Evolutionary conservation across 2,888 invertebrate genomes (phyloP), one percentile per base, ranked within the genome.

Genomic region (Xylophagus ater): DNA sequence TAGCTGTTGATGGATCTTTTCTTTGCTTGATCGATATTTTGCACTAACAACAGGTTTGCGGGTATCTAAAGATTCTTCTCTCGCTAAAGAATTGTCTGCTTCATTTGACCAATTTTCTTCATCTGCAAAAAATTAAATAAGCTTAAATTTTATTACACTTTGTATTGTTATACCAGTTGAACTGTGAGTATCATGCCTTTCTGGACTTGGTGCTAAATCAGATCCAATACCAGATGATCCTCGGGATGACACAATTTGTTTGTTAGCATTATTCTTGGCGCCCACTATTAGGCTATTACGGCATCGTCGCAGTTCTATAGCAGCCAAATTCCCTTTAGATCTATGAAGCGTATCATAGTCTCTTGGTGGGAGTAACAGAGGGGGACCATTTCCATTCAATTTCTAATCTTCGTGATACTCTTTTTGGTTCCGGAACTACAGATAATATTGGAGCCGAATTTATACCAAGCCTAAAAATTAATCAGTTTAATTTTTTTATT

Each of bases 271-370:
- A 30, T 51, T 50, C 12, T 54, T 48, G 25, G 55, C 55, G 18
- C 62, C 63, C 36, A 65, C 65, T 47, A 65, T 65, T 31, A 65
- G 47, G 3, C 59, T 55, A 48, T 65, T 65, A 32, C 62, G 60
- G 47, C 65, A 65, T 40, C 65, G 58, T 33, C 79, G 62, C 45
- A 74, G 60, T 54, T 82, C 81, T 51, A 81, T 80, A 19, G 78
- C 79, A n/a, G 76, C 73, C 34, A 84, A 61, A 57, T 84, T 82
- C 6, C 85, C 85, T 45, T 81, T 72, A 37, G 65, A 65, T 34
- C 65, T 73, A 58, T 86, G 85, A 3, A 89, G 83, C 2, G 92
- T 92, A 64, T 94, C 93, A 68, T 94, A 94, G 64, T 94, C 94
- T 19, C 89, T 73, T 0, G 94, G 93, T 0, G 94, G 94, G 44